phyloP scores from a whole-genome alignment of 2,113 vertebrate species.

The Corvus hawaiiensis region DNA sequence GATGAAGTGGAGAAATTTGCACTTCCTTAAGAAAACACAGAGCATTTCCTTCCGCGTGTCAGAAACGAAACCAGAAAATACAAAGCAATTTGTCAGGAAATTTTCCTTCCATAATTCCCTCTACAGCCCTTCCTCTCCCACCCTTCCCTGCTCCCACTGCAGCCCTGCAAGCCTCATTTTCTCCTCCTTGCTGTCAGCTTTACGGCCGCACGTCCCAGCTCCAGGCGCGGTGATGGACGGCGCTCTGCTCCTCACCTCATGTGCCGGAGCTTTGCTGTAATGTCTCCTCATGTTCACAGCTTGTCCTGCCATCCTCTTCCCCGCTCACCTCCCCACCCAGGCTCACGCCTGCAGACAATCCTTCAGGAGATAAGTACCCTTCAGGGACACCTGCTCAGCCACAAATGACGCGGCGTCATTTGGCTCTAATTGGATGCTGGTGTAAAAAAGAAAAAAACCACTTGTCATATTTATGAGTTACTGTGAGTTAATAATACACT shows the following conservation, averaged over 20 bases:
- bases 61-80: slow-evolving; percentile 81
- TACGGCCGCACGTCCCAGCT: slow-evolving; percentile 37
- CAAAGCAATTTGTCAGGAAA: slow-evolving; percentile 86
- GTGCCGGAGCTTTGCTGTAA: slow-evolving; percentile 41
- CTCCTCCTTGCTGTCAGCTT: slow-evolving; percentile 65
- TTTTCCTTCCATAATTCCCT: slow-evolving; percentile 80
- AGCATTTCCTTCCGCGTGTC: slow-evolving; percentile 90
- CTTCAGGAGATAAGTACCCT: slow-evolving; percentile 59
- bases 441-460: slow-evolving; percentile 67
- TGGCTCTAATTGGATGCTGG: slow-evolving; percentile 61
- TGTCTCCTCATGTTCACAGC: slow-evolving; percentile 68
- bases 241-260: slow-evolving; percentile 43
- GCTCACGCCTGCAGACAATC: background rate
- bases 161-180: slow-evolving; percentile 65
- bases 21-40: slow-evolving; percentile 93
- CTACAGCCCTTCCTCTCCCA: slow-evolving; percentile 34
- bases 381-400: slow-evolving; percentile 33
- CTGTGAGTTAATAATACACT: slow-evolving; percentile 67
- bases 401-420: slow-evolving; percentile 16
- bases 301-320: slow-evolving; percentile 65
- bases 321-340: background rate
- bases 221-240: slow-evolving; percentile 60
- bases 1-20: slow-evolving; percentile 94
- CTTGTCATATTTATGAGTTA: slow-evolving; percentile 75
- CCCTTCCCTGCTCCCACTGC: slow-evolving; percentile 23